Evolutionary conservation across 2,797 vertebrate genomes (phyloP).

Genomic region (Acipenser oxyrinchus): DNA sequence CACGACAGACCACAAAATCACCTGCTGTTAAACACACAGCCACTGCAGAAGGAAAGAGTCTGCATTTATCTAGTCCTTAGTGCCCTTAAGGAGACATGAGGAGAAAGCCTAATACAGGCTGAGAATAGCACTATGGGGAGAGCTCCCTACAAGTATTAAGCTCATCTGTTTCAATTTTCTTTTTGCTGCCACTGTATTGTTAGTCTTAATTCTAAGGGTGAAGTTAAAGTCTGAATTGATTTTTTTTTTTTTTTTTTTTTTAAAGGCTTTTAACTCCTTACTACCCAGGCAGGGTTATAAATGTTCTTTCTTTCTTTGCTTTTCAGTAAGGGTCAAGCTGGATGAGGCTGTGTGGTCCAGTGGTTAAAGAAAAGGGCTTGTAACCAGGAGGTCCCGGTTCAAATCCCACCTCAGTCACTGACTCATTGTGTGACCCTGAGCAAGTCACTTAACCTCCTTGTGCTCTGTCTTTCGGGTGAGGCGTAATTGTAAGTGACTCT

Average conservation of each 20-base stretch:
- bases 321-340: too few species aligned
- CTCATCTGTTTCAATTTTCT: slow-evolving; percentile 45
- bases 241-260: slow-evolving; percentile 13
- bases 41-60: slow-evolving; percentile 51
- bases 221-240: slow-evolving; percentile 20
- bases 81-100: slow-evolving; percentile 51
- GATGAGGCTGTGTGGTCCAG: too few species aligned
- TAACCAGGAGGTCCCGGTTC: too few species aligned
- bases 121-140: slow-evolving; percentile 45
- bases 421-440: too few species aligned
- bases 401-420: too few species aligned
- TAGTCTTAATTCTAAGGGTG: slow-evolving; percentile 19
- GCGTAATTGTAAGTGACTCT: too few species aligned
- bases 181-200: slow-evolving; percentile 2
- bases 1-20: slow-evolving; percentile 52
- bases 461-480: too few species aligned
- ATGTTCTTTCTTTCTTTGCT: too few species aligned
- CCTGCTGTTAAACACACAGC: slow-evolving; percentile 53
- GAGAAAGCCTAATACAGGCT: slow-evolving; percentile 47
- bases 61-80: slow-evolving; percentile 56
- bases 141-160: slow-evolving; percentile 43
- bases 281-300: background rate
- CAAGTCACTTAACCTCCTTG: too few species aligned
- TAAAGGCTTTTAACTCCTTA: slow-evolving; percentile 16
- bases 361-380: too few species aligned